phyloP scores from a whole-genome alignment of 1,140 invertebrate genomes.

The Camponotus pennsylvanicus region DNA sequence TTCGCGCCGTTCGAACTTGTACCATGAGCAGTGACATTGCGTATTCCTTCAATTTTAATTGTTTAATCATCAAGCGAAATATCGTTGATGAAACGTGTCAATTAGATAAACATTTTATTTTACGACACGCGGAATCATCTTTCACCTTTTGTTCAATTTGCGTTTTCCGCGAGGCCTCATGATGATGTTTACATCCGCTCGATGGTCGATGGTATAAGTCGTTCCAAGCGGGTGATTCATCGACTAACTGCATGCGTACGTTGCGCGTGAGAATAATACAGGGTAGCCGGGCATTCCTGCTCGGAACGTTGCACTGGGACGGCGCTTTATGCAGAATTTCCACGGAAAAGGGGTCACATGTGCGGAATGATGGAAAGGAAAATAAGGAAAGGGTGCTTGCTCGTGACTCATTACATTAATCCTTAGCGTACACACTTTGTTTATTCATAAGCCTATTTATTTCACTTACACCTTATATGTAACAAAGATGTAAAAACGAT shows the following conservation, averaged over 20 bases:
- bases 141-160: not conserved
- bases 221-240: conserved; percentile 63
- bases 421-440: not conserved
- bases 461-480: not conserved
- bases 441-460: conserved; percentile 1
- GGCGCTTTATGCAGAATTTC: conserved; percentile 61
- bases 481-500: not conserved
- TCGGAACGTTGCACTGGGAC: conserved; percentile 17
- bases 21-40: too few species aligned
- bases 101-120: not conserved
- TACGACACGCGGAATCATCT: conserved; percentile 1
- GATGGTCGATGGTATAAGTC: not conserved
- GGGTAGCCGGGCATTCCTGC: conserved; percentile 1
- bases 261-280: conserved; percentile 26
- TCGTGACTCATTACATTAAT: conserved; percentile 31
- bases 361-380: conserved; percentile 22
- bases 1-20: not conserved
- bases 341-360: conserved; percentile 53
- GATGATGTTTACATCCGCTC: not conserved
- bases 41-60: not conserved
- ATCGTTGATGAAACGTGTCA: not conserved
- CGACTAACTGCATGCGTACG: conserved; percentile 46
- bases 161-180: not conserved
- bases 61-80: not conserved
- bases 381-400: conserved; percentile 25